Percentiles rank a stretch among this genome's conserved stretches.
Conservation (phyloP, 2,797 vertebrate genomes). For the Astyanax mexicanus region DNA sequence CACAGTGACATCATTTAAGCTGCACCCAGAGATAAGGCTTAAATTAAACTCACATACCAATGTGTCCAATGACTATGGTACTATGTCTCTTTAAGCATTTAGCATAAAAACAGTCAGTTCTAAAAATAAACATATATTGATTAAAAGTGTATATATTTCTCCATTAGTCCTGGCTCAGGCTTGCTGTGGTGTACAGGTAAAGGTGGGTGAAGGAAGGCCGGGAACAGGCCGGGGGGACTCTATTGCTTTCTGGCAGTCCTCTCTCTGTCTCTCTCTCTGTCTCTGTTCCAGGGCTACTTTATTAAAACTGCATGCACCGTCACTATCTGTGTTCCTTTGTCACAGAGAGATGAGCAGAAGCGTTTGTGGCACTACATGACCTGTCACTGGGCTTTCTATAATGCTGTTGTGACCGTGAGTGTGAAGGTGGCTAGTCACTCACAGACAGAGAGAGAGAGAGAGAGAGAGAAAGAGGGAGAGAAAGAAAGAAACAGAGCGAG, state of each 20-base stretch:
- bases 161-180: too few relatives aligned
- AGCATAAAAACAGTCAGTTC: too few relatives aligned
- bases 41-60: too few relatives aligned
- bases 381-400: slow-evolving; percentile 34
- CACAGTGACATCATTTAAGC: too few relatives aligned
- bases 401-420: slow-evolving; percentile 26
- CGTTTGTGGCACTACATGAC: slow-evolving; percentile 19
- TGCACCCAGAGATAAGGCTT: too few relatives aligned
- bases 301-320: slow-evolving; percentile 44
- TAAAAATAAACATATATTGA: too few relatives aligned
- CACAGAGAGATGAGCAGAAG: slow-evolving; percentile 35
- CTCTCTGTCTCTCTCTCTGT: slow-evolving; percentile 4
- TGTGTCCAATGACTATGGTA: too few relatives aligned
- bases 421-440: slow-evolving; percentile 35
- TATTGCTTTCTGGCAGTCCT: slow-evolving; percentile 6
- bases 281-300: neutral
- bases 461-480: too few relatives aligned
- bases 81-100: too few relatives aligned
- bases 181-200: neutral
- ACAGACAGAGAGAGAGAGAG: too few relatives aligned
- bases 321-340: slow-evolving; percentile 45
- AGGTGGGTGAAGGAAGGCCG: neutral
- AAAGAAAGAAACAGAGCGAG: too few relatives aligned
- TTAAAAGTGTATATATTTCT: too few relatives aligned
- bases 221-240: neutral